These are phyloP conservation scores for Vultur gryphus DNA, from an alignment of 2,797 vertebrate species.

Conservation along the genomic window DNA sequence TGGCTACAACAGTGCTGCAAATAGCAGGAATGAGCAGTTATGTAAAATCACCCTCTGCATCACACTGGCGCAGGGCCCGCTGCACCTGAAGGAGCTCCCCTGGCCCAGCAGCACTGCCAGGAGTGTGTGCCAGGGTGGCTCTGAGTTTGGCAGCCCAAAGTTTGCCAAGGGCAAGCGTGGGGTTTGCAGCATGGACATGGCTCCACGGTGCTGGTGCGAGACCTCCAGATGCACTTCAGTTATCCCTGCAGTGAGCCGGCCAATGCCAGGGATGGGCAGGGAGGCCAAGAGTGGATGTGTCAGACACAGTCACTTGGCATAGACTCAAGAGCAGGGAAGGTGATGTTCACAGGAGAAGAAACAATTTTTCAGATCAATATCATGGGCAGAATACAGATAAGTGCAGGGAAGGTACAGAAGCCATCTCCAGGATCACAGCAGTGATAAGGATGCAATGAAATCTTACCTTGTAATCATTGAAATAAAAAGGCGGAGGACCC, in stretches of 20 bases:
- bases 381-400: background rate
- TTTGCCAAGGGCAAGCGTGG: rapidly evolving
- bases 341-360: background rate
- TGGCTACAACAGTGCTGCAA: background rate
- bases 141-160: background rate
- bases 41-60: background rate
- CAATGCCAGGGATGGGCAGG: background rate
- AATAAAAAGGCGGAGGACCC: background rate
- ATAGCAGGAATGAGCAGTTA: background rate
- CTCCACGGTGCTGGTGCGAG: background rate
- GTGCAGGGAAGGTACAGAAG: background rate
- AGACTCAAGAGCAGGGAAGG: background rate
- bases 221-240: background rate
- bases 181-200: background rate
- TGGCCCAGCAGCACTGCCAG: rapidly evolving
- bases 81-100: background rate
- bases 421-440: background rate
- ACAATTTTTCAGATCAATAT: background rate
- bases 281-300: background rate
- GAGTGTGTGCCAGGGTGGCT: too few relatives aligned
- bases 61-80: rapidly evolving
- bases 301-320: background rate
- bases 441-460: background rate
- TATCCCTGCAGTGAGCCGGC: background rate
- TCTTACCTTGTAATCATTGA: background rate